These are phyloP conservation scores for Zapus hudsonius DNA, from an alignment of 2,113 vertebrate species.

Conservation along the genomic window DNA sequence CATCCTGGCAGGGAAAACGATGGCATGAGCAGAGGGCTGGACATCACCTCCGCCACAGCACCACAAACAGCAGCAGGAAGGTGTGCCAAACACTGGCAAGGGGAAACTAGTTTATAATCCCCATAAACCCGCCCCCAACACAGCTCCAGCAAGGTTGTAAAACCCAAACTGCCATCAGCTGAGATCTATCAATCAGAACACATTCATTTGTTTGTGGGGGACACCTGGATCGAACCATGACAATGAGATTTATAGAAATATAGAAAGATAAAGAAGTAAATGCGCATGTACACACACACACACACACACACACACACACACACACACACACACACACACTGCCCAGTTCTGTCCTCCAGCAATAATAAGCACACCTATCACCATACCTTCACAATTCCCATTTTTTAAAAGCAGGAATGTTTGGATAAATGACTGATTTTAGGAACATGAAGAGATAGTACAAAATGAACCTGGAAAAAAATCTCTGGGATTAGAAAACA, in stretches of 20 bases:
- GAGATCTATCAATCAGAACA: too few species aligned
- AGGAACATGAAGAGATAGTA: neutral
- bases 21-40: too few species aligned
- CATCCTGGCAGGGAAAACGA: too few species aligned
- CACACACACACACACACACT: neutral
- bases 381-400: neutral
- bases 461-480: neutral
- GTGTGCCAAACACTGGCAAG: too few species aligned
- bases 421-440: slow-evolving; percentile 33
- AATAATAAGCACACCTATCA: neutral
- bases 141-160: too few species aligned
- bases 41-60: too few species aligned
- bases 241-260: slow-evolving; percentile 9
- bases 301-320: neutral
- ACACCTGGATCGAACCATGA: too few species aligned
- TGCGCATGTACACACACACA: neutral
- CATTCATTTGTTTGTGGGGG: too few species aligned
- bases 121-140: too few species aligned
- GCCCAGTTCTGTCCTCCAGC: neutral
- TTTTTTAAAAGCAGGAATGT: neutral
- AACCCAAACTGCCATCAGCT: too few species aligned
- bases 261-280: slow-evolving; percentile 46
- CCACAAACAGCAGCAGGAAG: too few species aligned
- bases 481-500: slow-evolving; percentile 25
- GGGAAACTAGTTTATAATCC: too few species aligned